Percentiles rank a stretch among this genome's conserved stretches.
Conservation (phyloP, 2,113 vertebrate genomes). For the Diglossa brunneiventris region DNA sequence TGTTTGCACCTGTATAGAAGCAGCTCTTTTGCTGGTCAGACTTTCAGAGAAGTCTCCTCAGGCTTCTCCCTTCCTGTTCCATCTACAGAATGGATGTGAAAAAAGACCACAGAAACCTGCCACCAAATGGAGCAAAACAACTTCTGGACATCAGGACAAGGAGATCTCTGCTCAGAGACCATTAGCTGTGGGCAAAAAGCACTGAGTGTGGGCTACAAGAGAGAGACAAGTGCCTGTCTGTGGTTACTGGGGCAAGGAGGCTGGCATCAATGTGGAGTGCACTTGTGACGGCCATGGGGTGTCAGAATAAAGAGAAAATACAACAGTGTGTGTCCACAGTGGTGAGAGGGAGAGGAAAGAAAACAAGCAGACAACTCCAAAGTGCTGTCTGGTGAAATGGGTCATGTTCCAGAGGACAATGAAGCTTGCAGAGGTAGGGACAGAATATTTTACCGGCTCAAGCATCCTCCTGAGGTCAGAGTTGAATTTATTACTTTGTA, state of each 20-base stretch:
- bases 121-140: background rate
- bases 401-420: accelerated
- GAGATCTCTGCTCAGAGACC: background rate
- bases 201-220: background rate
- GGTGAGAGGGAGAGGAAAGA: background rate
- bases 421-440: background rate
- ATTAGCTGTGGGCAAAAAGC: background rate
- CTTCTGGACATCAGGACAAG: background rate
- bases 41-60: background rate
- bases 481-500: constrained; percentile 23
- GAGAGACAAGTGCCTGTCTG: background rate
- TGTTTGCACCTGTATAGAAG: background rate
- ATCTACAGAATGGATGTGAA: background rate
- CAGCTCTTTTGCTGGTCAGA: background rate
- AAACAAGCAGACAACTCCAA: background rate
- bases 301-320: background rate
- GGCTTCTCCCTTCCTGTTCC: background rate
- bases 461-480: constrained; percentile 43
- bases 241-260: background rate
- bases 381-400: background rate
- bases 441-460: constrained; percentile 33
- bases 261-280: background rate
- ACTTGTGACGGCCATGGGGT: background rate
- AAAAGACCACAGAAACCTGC: background rate
- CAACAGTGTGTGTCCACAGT: background rate